phyloP scores from a whole-genome alignment of 1,140 invertebrate species.

The Gerris buenoi region DNA sequence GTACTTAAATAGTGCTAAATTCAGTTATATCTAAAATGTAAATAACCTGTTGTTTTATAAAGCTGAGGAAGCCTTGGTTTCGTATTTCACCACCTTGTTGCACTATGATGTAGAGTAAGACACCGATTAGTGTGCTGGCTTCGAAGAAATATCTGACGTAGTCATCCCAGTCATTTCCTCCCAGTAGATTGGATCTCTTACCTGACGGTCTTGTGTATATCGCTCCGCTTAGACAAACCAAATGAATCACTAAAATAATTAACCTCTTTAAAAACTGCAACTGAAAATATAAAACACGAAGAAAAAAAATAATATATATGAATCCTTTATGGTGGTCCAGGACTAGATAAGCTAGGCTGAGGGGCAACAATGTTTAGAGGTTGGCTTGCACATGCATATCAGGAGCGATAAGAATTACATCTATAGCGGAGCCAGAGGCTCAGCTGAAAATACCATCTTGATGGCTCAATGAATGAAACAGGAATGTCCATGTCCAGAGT shows the following conservation, averaged over 20 bases:
- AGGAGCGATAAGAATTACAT: too few relatives aligned
- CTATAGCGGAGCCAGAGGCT: too few relatives aligned
- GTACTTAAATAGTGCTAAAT: too few relatives aligned
- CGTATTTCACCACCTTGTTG: constrained; percentile 86
- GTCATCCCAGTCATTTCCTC: constrained; percentile 37
- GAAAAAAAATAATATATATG: constrained; percentile 6
- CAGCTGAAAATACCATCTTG: too few relatives aligned
- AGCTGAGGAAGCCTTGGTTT: constrained; percentile 79
- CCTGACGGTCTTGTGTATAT: constrained; percentile 67
- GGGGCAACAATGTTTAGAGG: too few relatives aligned
- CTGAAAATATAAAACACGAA: constrained; percentile 44
- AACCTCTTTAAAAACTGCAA: constrained; percentile 83
- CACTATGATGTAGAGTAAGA: constrained; percentile 73
- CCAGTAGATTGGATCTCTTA: constrained; percentile 35
- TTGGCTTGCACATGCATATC: too few relatives aligned
- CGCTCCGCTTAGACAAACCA: constrained; percentile 73
- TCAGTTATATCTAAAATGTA: too few relatives aligned
- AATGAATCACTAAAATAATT: constrained; percentile 68
- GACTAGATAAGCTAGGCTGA: too few relatives aligned
- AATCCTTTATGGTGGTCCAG: too few relatives aligned
- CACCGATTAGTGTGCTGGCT: constrained; percentile 65
- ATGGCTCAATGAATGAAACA: too few relatives aligned
- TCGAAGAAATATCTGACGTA: constrained; percentile 57
- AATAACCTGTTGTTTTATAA: constrained; percentile 75
- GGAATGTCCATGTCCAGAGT: too few relatives aligned